Evolutionary conservation across 2,888 invertebrate species (phyloP).

Genomic region (Agrochola lota): DNA sequence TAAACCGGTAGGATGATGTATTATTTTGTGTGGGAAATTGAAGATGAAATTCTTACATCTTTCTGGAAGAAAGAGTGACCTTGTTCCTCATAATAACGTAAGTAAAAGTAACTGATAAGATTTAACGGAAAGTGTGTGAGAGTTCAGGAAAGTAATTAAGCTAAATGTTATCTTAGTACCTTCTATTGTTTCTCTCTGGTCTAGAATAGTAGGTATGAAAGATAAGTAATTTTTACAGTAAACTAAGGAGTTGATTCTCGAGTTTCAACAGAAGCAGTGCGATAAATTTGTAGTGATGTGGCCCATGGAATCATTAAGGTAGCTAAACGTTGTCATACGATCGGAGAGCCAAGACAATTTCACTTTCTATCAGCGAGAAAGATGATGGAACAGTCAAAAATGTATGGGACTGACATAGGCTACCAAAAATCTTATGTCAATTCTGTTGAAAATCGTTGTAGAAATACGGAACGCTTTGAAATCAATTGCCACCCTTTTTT

Average conservation of each 20-base stretch:
- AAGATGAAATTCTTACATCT: not conserved
- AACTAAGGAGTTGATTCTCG: not conserved
- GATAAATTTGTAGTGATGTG: not conserved
- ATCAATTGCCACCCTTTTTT: not conserved
- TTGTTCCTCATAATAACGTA: not conserved
- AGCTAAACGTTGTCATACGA: not conserved
- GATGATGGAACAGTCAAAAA: not conserved
- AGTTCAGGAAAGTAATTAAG: conserved; percentile 37
- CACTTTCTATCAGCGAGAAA: not conserved
- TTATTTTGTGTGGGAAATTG: not conserved
- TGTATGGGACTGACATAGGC: not conserved
- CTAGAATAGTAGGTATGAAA: conserved; percentile 6
- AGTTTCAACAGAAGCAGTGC: not conserved
- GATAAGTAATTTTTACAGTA: not conserved
- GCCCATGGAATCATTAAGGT: not conserved
- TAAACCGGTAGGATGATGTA: not conserved
- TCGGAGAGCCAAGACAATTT: not conserved
- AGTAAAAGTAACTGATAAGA: conserved; percentile 17
- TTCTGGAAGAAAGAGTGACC: not conserved
- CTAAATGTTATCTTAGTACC: conserved; percentile 14
- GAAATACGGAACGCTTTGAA: not conserved
- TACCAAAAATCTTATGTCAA: not conserved
- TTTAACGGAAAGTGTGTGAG: conserved; percentile 8
- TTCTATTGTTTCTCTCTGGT: conserved; percentile 16
- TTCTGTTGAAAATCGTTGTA: no score